Conservation (phyloP, 1,140 invertebrate genomes). For the Conopomorpha cramerella region DNA sequence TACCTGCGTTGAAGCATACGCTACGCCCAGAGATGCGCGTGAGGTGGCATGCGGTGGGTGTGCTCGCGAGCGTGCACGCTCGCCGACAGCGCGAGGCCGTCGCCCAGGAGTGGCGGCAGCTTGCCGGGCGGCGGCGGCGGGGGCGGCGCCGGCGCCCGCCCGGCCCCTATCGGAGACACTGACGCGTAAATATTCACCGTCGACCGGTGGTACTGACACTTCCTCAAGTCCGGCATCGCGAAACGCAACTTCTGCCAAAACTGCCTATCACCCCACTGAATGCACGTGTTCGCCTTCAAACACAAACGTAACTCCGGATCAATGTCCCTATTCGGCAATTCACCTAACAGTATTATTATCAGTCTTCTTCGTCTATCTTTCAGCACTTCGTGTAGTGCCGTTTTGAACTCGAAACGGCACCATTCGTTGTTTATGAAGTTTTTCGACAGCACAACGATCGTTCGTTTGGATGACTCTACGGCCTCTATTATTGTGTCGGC, state of each 20-base stretch:
- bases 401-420: slow-evolving; percentile 92
- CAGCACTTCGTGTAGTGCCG: slow-evolving; percentile 87
- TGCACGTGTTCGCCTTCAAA: slow-evolving; percentile 86
- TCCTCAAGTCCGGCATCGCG: slow-evolving; percentile 80
- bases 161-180: slow-evolving; percentile 55
- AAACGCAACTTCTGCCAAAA: slow-evolving; percentile 95
- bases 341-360: slow-evolving; percentile 85
- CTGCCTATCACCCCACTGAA: slow-evolving; percentile 89
- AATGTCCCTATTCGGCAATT: slow-evolving; percentile 81
- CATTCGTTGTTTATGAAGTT: slow-evolving; percentile 94
- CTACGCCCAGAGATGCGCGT: slow-evolving; percentile 76
- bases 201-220: slow-evolving; percentile 65
- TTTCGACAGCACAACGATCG: slow-evolving; percentile 88
- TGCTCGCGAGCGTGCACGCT: slow-evolving; percentile 79
- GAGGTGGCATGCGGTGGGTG: slow-evolving; percentile 89
- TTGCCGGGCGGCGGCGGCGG: slow-evolving; percentile 67
- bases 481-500: slow-evolving; percentile 89
- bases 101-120: slow-evolving; percentile 53
- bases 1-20: slow-evolving; percentile 64
- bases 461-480: slow-evolving; percentile 86
- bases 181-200: slow-evolving; percentile 70
- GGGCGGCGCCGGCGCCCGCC: slow-evolving; percentile 65
- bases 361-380: slow-evolving; percentile 80
- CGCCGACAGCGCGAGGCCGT: slow-evolving; percentile 47
- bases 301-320: slow-evolving; percentile 88